Conservation (phyloP, 2,113 vertebrate genomes). For the Terrapene triunguis region DNA sequence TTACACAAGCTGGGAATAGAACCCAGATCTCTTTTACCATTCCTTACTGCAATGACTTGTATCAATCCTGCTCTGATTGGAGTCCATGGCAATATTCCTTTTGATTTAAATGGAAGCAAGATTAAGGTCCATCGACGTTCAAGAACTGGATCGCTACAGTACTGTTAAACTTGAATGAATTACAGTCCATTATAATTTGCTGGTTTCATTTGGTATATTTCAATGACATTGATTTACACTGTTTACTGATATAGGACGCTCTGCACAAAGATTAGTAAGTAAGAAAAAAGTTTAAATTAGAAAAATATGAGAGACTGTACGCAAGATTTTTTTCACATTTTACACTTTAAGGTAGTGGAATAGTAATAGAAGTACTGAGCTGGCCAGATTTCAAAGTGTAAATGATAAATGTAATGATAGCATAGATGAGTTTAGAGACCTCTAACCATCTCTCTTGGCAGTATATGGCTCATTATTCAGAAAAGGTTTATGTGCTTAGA, state of each 20-base stretch:
- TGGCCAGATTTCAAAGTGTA: constrained; percentile 8
- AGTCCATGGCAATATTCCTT: background rate
- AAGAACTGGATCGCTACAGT: background rate
- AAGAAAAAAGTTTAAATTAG: background rate
- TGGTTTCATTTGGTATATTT: background rate
- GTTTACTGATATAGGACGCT: background rate
- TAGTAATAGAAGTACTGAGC: background rate
- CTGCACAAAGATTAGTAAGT: background rate
- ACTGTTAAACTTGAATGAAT: background rate
- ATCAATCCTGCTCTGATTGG: background rate
- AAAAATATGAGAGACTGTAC: background rate
- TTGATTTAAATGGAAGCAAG: background rate
- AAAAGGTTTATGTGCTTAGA: constrained; percentile 20
- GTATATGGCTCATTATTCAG: background rate
- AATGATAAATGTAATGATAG: background rate
- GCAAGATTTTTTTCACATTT: background rate
- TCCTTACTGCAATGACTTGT: background rate
- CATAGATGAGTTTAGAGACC: background rate
- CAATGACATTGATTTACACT: background rate
- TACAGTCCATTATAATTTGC: background rate
- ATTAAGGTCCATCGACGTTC: background rate
- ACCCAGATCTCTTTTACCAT: background rate
- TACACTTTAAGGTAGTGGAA: background rate
- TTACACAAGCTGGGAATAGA: background rate
- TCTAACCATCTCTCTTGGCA: background rate